Evolutionary conservation across 1,140 invertebrate species (phyloP).

Genomic region (Gryllus bimaculatus): DNA sequence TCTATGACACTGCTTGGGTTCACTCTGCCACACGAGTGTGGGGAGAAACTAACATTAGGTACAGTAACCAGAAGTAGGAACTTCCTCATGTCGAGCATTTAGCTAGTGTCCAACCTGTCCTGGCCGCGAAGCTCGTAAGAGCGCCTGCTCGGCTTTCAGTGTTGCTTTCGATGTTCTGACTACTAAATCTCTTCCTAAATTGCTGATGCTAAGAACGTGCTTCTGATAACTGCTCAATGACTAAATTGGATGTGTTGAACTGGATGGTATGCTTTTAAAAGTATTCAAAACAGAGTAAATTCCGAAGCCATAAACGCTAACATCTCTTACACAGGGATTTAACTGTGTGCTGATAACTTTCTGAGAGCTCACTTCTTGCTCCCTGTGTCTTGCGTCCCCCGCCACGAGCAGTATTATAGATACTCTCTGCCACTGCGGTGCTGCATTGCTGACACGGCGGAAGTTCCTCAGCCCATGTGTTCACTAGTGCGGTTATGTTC

Average conservation of each 20-base stretch:
- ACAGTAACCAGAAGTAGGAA: constrained; percentile 24
- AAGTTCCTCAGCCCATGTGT: constrained; percentile 11
- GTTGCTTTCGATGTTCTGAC: not conserved
- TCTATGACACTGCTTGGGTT: constrained; percentile 58
- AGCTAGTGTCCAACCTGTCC: not conserved
- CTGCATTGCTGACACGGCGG: constrained; percentile 13
- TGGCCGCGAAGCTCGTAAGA: not conserved
- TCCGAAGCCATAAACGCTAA: not conserved
- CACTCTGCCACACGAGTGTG: constrained; percentile 53
- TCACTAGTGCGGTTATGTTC: constrained; percentile 17
- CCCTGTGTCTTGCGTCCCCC: not conserved
- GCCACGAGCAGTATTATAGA: not conserved
- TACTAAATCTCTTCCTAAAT: constrained; percentile 5
- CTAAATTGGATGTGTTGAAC: not conserved
- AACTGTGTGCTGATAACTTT: constrained; percentile 1
- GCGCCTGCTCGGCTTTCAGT: not conserved
- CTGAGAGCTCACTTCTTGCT: not conserved
- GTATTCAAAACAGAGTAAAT: not conserved
- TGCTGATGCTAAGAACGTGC: not conserved
- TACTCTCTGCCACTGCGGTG: not conserved
- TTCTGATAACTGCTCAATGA: not conserved
- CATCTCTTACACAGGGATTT: not conserved
- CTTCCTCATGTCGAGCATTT: constrained; percentile 21
- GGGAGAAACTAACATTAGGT: constrained; percentile 62
- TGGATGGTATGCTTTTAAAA: constrained; percentile 5